Conservation (phyloP, 2,113 vertebrate species). For the Hyaena hyaena region DNA sequence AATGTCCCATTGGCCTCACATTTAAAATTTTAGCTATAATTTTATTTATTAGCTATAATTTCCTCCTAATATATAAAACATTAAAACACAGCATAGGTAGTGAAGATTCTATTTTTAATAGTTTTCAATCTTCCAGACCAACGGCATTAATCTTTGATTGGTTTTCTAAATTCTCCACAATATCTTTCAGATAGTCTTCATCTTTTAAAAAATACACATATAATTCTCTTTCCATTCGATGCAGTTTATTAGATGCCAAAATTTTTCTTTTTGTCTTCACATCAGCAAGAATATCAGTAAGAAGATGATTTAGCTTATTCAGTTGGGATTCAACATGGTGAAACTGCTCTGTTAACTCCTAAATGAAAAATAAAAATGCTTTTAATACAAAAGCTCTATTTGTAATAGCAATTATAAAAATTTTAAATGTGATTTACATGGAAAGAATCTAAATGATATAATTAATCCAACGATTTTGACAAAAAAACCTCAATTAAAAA, state of each 20-base stretch:
- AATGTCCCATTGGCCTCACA: neutral
- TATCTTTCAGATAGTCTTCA: slow-evolving; percentile 86
- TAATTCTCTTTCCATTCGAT: slow-evolving; percentile 91
- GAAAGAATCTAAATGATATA: neutral
- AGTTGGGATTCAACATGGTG: slow-evolving; percentile 87
- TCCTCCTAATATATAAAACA: slow-evolving; percentile 1
- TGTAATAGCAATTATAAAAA: slow-evolving; percentile 26
- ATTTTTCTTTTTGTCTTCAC: slow-evolving; percentile 90
- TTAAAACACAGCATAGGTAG: neutral
- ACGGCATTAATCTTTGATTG: slow-evolving; percentile 76
- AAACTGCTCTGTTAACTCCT: slow-evolving; percentile 91
- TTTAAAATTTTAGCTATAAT: slow-evolving; percentile 51
- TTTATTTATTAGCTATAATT: slow-evolving; percentile 66
- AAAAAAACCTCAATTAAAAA: slow-evolving; percentile 44
- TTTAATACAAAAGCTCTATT: slow-evolving; percentile 62
- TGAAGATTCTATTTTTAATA: slow-evolving; percentile 27
- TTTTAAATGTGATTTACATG: slow-evolving; percentile 51
- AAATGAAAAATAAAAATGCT: slow-evolving; percentile 54
- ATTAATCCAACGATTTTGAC: slow-evolving; percentile 16
- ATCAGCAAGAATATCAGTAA: slow-evolving; percentile 90
- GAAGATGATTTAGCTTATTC: slow-evolving; percentile 87
- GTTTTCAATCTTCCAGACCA: slow-evolving; percentile 73
- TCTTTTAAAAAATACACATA: slow-evolving; percentile 93
- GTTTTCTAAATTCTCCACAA: slow-evolving; percentile 91
- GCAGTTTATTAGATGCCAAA: slow-evolving; percentile 87